phyloP scores from a whole-genome alignment of 2,113 vertebrate genomes.

The Paradoxurus hermaphroditus region DNA sequence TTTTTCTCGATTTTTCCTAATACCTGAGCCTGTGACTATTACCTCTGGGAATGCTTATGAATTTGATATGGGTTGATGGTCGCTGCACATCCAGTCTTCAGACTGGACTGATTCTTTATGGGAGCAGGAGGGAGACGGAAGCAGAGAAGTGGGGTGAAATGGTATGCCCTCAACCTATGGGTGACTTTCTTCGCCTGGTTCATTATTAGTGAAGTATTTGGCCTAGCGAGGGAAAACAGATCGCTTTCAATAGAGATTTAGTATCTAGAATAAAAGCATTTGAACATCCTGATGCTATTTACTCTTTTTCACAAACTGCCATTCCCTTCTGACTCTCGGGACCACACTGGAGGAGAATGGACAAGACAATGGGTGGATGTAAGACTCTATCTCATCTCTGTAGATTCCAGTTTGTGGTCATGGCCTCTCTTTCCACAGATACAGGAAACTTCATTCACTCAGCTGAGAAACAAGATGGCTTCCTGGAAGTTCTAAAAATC shows the following conservation, averaged over 20 bases:
- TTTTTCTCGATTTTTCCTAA: not conserved
- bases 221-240: not conserved
- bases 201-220: not conserved
- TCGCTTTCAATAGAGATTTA: not conserved
- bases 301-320: not conserved
- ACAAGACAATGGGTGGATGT: fast-evolving
- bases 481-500: not conserved
- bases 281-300: not conserved
- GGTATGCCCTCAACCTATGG: too few species aligned
- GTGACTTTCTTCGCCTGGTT: not conserved
- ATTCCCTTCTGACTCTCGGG: not conserved
- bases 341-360: not conserved
- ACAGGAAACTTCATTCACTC: not conserved
- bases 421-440: not conserved
- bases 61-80: not conserved
- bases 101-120: not conserved
- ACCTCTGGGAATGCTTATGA: not conserved
- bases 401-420: not conserved
- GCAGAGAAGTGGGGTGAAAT: not conserved
- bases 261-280: not conserved
- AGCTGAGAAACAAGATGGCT: not conserved
- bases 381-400: not conserved
- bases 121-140: not conserved
- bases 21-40: not conserved
- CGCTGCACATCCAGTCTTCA: not conserved